Conservation (phyloP, 2,888 invertebrate species). For the Mimas tiliae region DNA sequence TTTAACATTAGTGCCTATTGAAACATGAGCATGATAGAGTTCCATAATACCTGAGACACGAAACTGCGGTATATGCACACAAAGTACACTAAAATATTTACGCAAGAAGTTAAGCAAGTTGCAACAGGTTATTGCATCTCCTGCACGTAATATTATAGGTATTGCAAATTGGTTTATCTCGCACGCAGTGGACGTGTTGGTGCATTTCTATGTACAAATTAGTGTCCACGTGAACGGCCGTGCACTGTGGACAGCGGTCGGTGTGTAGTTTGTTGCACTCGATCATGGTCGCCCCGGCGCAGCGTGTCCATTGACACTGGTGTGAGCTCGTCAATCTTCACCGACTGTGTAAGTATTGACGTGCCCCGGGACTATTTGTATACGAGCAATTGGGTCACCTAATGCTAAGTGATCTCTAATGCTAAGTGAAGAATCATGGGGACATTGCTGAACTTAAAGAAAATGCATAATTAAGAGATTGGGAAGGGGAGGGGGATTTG, state of each 20-base stretch:
- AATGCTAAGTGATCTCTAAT: too few relatives aligned
- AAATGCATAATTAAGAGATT: too few relatives aligned
- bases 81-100: too few relatives aligned
- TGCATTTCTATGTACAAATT: conserved; percentile 61
- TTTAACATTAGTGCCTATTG: too few relatives aligned
- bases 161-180: conserved; percentile 23
- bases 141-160: background rate
- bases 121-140: background rate
- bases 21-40: too few relatives aligned
- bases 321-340: conserved; percentile 49
- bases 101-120: background rate
- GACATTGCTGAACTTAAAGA: too few relatives aligned
- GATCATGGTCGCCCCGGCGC: conserved; percentile 36
- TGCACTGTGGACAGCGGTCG: conserved; percentile 35
- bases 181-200: conserved; percentile 41
- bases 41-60: too few relatives aligned
- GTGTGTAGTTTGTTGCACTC: conserved; percentile 71
- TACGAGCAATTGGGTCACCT: too few relatives aligned
- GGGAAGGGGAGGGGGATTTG: too few relatives aligned
- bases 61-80: too few relatives aligned
- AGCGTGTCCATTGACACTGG: conserved; percentile 72
- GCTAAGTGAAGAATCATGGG: too few relatives aligned
- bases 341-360: conserved; percentile 26
- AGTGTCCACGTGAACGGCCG: conserved; percentile 66
- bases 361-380: conserved; percentile 38